Base-by-base conservation (phyloP, 2,113 vertebrate genomes). In the Limnothrissa miodon region DNA sequence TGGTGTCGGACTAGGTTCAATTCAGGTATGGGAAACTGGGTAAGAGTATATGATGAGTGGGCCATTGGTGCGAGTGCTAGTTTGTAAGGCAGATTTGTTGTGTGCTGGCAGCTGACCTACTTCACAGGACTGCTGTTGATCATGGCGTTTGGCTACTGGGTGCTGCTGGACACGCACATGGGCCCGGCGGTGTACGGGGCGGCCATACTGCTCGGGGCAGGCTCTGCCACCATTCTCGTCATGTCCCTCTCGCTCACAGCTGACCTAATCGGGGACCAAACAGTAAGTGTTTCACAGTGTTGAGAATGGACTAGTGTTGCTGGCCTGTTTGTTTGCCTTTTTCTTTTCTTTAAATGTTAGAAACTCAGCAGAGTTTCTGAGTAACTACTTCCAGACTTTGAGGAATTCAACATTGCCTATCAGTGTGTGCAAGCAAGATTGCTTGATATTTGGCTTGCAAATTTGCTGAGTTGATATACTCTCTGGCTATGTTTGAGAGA, bases 241-340 rank as follows among this genome's bases (percentile, higher is more conserved):
- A 99, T 98, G 7, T 99, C 98, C 0, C 93, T 99, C 15, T 90
- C 97, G 83, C 98, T 99, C 97, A 98, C 98, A 0, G 97, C 98
- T 0, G 97, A 99, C 88, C 97, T 99, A 88, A 99, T 99, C 0
- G 95, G 94, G 3, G 87, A 94, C 29, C 95, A 99, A 91, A 97
- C 97, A 85, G 97, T 99, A 91, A 82, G 91, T 21, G 5, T 4
- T 21, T 48, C 39, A 33, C 8, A 45, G 21, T 39, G 45, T 42
- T 45, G 42, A 39, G 74, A 25, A 45, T 13, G 15, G 45, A n/a
- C 19, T 0, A 17, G 45, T 36, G 25, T 46, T 80, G 23, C 17
- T 48, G 48, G 48, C 17, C 0, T 1, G 5, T 19, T 21, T 15
- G 15, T 51, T 19, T 70, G 62, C 10, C 2, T 19, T 13, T 74